phyloP scores from a whole-genome alignment of 2,113 vertebrate species.

The Bubo scandiacus region DNA sequence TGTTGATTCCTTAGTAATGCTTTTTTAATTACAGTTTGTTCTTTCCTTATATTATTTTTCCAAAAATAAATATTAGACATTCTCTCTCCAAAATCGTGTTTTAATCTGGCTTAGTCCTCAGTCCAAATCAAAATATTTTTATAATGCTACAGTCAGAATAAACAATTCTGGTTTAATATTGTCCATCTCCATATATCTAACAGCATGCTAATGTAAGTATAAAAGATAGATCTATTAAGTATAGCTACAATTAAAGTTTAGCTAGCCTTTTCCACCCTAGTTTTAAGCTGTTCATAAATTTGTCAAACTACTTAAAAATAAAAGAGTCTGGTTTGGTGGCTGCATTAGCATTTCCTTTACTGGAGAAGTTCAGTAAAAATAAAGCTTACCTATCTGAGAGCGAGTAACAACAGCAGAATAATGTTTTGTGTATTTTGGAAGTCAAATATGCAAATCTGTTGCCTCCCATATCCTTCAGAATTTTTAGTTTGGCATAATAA shows the following conservation, averaged over 20 bases:
- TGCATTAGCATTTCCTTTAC: neutral
- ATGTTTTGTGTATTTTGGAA: neutral
- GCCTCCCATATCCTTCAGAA: neutral
- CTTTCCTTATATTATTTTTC: neutral
- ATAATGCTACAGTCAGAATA: neutral
- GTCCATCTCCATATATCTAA: neutral
- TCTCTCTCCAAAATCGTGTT: neutral
- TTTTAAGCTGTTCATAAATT: neutral
- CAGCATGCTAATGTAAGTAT: neutral
- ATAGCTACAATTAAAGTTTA: neutral
- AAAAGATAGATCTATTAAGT: neutral
- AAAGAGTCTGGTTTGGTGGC: neutral
- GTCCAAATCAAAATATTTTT: neutral
- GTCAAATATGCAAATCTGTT: neutral
- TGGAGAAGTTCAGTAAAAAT: neutral
- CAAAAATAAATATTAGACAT: neutral
- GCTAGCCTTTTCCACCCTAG: neutral
- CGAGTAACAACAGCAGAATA: neutral
- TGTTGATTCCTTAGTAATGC: neutral
- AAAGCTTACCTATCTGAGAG: neutral
- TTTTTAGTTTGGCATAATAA: neutral
- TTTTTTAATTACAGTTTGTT: neutral
- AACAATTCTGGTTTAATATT: neutral
- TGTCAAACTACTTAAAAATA: neutral
- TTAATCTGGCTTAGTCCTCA: neutral